phyloP scores from a whole-genome alignment of 2,113 vertebrate genomes.

The Elephas maximus region DNA sequence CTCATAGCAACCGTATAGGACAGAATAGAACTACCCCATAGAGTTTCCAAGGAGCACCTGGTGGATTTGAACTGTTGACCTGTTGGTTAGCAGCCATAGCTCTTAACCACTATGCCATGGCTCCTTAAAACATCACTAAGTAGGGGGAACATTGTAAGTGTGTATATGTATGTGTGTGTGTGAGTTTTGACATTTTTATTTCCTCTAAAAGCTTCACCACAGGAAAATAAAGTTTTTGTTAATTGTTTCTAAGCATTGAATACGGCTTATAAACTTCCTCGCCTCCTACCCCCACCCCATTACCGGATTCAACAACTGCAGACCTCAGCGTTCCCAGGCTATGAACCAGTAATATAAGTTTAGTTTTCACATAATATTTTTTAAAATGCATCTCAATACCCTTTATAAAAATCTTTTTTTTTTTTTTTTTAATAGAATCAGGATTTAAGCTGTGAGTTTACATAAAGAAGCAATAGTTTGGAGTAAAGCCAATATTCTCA shows the following conservation, averaged over 20 bases:
- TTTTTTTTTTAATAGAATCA: background rate
- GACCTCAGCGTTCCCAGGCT: background rate
- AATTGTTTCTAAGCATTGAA: background rate
- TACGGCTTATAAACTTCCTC: background rate
- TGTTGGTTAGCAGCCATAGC: too few relatives aligned
- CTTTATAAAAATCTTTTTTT: background rate
- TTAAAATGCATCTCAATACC: background rate
- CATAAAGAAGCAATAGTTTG: background rate
- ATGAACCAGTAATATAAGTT: background rate
- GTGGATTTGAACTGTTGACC: too few relatives aligned
- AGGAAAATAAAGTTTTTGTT: background rate
- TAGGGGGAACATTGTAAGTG: background rate
- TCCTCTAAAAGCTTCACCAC: background rate
- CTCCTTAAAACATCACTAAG: background rate
- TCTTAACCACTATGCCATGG: too few relatives aligned
- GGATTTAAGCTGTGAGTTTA: background rate
- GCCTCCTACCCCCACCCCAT: fast-evolving
- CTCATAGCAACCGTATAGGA: too few relatives aligned
- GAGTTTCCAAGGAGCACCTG: too few relatives aligned
- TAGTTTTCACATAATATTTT: background rate
- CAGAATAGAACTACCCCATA: too few relatives aligned
- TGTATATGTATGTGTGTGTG: too few relatives aligned
- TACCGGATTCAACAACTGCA: background rate
- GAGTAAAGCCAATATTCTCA: background rate
- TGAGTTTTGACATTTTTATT: background rate